These are phyloP conservation scores for Idaea straminata DNA, from an alignment of 2,888 invertebrate genomes.

Conservation along the genomic window DNA sequence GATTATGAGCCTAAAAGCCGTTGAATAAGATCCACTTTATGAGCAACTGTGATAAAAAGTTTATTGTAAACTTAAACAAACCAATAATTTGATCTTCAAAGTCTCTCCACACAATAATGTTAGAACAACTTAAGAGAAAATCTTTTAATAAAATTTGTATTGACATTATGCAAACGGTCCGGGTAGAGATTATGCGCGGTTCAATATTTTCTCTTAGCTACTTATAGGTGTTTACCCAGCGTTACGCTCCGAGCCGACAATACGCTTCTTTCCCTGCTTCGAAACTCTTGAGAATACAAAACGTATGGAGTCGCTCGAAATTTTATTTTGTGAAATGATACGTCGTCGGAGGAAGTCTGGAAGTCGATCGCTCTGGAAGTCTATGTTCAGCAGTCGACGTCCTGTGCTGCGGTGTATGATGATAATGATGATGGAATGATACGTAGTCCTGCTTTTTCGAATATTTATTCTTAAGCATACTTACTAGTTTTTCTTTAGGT, in stretches of 20 bases:
- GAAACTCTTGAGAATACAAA: constrained; percentile 29
- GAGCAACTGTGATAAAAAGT: too few species aligned
- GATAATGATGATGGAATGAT: too few species aligned
- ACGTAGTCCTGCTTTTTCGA: too few species aligned
- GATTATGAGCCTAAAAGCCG: too few species aligned
- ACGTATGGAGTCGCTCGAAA: constrained; percentile 30
- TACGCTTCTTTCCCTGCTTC: constrained; percentile 44
- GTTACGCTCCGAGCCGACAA: constrained; percentile 44
- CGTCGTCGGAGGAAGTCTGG: too few species aligned
- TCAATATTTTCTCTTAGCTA: constrained; percentile 30
- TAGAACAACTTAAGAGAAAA: constrained; percentile 4
- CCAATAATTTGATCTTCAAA: not conserved
- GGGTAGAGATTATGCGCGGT: constrained; percentile 30
- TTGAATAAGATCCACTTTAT: too few species aligned
- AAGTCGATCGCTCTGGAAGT: too few species aligned
- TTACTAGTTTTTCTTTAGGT: too few species aligned
- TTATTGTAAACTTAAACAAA: too few species aligned
- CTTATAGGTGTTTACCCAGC: constrained; percentile 47
- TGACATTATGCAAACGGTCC: constrained; percentile 37
- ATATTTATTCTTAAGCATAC: too few species aligned
- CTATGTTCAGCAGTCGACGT: too few species aligned
- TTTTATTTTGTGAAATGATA: not conserved
- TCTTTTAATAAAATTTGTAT: constrained; percentile 27
- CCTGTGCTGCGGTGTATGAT: too few species aligned
- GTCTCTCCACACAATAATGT: not conserved